phyloP scores from a whole-genome alignment of 2,113 vertebrate genomes.

The Vidua chalybeata region DNA sequence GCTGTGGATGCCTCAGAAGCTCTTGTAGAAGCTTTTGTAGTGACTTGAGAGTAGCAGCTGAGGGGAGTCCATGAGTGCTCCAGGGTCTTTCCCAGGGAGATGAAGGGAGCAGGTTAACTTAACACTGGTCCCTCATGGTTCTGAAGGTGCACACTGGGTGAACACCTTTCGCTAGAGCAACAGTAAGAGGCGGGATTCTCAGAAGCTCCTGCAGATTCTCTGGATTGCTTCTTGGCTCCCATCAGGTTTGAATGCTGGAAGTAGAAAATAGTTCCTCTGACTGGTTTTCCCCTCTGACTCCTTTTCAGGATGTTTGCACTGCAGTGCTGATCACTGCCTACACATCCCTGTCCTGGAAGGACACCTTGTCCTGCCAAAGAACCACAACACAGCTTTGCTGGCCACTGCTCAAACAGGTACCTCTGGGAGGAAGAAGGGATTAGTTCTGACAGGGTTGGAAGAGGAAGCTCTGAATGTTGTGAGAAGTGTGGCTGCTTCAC shows the following conservation, averaged over 20 bases:
- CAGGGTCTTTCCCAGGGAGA: neutral
- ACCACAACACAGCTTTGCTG: conserved; percentile 92
- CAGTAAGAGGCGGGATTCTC: neutral
- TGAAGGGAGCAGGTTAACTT: neutral
- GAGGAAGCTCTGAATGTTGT: neutral
- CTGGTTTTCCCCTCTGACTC: neutral
- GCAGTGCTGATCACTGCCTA: conserved; percentile 87
- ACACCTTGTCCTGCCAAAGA: conserved; percentile 90
- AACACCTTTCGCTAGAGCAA: neutral
- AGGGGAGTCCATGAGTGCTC: neutral
- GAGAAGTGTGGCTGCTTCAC: neutral
- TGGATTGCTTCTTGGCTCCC: neutral
- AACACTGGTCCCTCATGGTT: neutral
- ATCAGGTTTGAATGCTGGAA: neutral
- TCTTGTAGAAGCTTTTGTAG: neutral
- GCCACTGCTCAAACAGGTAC: conserved; percentile 91
- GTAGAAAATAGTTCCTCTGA: neutral
- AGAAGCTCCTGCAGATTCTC: neutral
- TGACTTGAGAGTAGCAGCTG: neutral
- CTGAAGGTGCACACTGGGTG: neutral
- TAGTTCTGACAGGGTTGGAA: neutral
- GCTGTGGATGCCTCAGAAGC: neutral
- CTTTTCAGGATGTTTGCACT: conserved; percentile 86
- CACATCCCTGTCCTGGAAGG: conserved; percentile 92
- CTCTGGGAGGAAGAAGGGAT: neutral